These are phyloP conservation scores for Lagopus leucura DNA, from an alignment of 2,113 vertebrate species.

Conservation along the genomic window DNA sequence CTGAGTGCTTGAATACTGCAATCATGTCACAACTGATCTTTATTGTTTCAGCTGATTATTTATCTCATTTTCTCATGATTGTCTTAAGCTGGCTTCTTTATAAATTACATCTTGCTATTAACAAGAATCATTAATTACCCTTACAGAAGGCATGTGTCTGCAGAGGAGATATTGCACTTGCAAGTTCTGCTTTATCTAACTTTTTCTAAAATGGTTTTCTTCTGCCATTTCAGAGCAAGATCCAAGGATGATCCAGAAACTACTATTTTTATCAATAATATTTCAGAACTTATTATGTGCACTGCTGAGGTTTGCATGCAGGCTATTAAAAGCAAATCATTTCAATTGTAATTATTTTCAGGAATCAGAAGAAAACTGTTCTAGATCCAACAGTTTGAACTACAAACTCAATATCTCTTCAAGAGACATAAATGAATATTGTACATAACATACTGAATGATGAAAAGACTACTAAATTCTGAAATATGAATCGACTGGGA, in stretches of 20 bases:
- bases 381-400: not conserved
- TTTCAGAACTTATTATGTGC: not conserved
- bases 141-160: not conserved
- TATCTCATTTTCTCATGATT: conserved; percentile 15
- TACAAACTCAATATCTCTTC: not conserved
- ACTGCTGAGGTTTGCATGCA: not conserved
- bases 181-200: not conserved
- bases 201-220: not conserved
- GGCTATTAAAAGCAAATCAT: not conserved
- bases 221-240: not conserved
- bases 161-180: not conserved
- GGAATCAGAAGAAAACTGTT: not conserved
- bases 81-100: conserved; percentile 1
- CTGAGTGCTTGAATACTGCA: not conserved
- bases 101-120: conserved; percentile 18
- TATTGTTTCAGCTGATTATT: conserved; percentile 28
- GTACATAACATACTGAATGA: not conserved
- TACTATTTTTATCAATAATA: not conserved
- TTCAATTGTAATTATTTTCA: not conserved
- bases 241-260: not conserved
- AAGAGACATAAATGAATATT: not conserved
- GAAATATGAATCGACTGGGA: not conserved
- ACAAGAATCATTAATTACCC: not conserved
- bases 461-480: not conserved
- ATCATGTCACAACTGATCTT: conserved; percentile 3